Percentiles rank a stretch among this genome's conserved stretches.
Evolutionary conservation across 2,797 vertebrate species (phyloP).

Genomic region (Anabacerthia variegaticeps): DNA sequence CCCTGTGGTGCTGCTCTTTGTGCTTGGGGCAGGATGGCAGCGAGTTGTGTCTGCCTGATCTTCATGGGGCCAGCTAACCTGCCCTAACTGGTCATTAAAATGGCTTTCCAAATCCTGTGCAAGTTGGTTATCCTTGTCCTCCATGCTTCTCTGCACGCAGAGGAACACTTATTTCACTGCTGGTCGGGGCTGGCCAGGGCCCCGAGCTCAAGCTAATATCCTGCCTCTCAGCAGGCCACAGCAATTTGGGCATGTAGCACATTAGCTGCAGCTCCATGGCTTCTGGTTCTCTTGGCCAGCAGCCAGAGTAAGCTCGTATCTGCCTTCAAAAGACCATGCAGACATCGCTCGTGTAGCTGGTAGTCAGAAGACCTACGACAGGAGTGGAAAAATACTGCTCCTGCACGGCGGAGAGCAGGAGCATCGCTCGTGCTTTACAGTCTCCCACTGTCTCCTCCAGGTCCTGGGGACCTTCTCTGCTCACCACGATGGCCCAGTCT

Average conservation of each 20-base stretch:
- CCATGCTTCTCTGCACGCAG: neutral
- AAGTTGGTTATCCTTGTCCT: neutral
- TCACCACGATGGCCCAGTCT: neutral
- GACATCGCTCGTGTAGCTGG: conserved; percentile 42
- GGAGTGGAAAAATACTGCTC: conserved; percentile 64
- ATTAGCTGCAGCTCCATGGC: conserved; percentile 61
- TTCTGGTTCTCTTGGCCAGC: conserved; percentile 59
- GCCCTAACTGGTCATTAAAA: neutral
- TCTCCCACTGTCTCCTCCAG: neutral
- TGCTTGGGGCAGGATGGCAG: neutral
- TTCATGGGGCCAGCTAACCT: neutral
- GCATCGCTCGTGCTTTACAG: neutral
- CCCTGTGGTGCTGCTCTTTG: neutral
- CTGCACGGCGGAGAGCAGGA: conserved; percentile 13
- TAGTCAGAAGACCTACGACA: conserved; percentile 46
- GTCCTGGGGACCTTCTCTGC: neutral
- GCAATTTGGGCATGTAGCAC: conserved; percentile 60
- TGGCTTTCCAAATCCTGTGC: neutral
- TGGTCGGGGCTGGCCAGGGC: conserved; percentile 34
- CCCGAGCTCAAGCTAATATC: conserved; percentile 54
- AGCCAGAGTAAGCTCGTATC: conserved; percentile 60
- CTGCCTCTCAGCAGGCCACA: conserved; percentile 67
- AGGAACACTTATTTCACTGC: neutral
- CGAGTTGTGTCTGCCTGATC: neutral
- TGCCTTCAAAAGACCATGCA: conserved; percentile 62